Percentiles rank a stretch among this genome's conserved stretches.
Evolutionary conservation across 2,113 vertebrate genomes (phyloP).

Genomic region (Herpailurus yagouaroundi): DNA sequence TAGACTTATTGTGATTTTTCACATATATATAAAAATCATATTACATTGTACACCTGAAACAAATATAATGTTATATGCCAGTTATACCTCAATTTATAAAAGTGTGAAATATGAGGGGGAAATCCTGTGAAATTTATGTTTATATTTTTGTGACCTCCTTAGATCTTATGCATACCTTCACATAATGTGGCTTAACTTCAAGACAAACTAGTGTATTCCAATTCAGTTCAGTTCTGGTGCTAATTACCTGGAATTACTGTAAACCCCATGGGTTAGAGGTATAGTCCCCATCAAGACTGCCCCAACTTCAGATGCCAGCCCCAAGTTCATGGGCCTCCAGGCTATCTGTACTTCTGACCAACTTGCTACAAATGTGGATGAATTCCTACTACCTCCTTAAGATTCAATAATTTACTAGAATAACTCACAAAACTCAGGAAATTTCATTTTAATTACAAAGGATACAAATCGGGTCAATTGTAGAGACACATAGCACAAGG

Average conservation of each 20-base stretch:
- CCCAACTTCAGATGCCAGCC: not conserved
- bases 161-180: not conserved
- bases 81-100: not conserved
- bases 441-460: not conserved
- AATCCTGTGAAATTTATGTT: not conserved
- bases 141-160: not conserved
- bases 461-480: not conserved
- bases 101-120: not conserved
- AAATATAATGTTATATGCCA: not conserved
- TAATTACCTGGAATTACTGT: not conserved
- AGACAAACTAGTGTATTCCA: not conserved
- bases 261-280: not conserved
- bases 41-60: not conserved
- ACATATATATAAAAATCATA: no score
- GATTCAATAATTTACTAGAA: not conserved
- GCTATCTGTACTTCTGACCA: not conserved
- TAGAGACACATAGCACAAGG: not conserved
- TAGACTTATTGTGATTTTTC: not conserved
- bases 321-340: not conserved
- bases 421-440: not conserved
- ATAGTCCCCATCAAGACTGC: not conserved
- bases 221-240: not conserved
- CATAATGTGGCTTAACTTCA: not conserved
- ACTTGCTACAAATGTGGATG: not conserved
- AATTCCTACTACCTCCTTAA: not conserved